A percentile compares a stretch with the other conserved stretches of the same genome.
Conservation (phyloP, 2,888 invertebrate genomes). For the Marronus borbonicus region DNA sequence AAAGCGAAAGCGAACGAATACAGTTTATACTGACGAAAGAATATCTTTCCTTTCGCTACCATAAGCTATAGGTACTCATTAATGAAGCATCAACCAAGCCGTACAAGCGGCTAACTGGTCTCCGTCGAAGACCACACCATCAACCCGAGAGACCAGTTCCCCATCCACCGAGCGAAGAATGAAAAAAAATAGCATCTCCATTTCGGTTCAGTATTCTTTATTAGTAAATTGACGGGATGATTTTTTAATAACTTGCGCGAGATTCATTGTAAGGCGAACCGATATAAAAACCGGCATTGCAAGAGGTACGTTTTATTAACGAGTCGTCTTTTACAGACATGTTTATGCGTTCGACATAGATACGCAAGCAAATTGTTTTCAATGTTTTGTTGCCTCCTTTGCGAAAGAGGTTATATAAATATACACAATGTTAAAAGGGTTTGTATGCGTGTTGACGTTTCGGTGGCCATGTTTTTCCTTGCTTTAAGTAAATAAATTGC, state of each 20-base stretch:
- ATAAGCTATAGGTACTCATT: not conserved
- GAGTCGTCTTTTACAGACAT: slow-evolving; percentile 8
- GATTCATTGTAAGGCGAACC: slow-evolving; percentile 30
- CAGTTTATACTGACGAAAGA: not conserved
- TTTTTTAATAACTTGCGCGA: slow-evolving; percentile 24
- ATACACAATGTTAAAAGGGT: not conserved
- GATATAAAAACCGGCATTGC: slow-evolving; percentile 4
- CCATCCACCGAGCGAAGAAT: not conserved
- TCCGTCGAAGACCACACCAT: slow-evolving; percentile 15
- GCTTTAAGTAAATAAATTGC: too few species aligned
- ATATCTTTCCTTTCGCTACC: not conserved
- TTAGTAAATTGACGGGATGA: slow-evolving; percentile 29
- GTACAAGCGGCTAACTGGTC: slow-evolving; percentile 2
- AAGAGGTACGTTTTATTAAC: slow-evolving; percentile 12
- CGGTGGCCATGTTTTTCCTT: too few species aligned
- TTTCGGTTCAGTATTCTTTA: slow-evolving; percentile 19
- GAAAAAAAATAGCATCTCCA: slow-evolving; percentile 22
- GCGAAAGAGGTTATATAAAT: not conserved
- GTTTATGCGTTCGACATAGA: slow-evolving; percentile 12
- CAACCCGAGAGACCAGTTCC: slow-evolving; percentile 11
- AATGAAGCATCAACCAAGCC: slow-evolving; percentile 6
- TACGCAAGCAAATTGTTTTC: slow-evolving; percentile 30
- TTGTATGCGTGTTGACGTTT: not conserved
- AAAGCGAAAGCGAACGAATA: not conserved
- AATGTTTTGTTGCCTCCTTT: slow-evolving; percentile 2